phyloP scores from a whole-genome alignment of 2,888 invertebrate genomes.

The Ennomos erosarius region DNA sequence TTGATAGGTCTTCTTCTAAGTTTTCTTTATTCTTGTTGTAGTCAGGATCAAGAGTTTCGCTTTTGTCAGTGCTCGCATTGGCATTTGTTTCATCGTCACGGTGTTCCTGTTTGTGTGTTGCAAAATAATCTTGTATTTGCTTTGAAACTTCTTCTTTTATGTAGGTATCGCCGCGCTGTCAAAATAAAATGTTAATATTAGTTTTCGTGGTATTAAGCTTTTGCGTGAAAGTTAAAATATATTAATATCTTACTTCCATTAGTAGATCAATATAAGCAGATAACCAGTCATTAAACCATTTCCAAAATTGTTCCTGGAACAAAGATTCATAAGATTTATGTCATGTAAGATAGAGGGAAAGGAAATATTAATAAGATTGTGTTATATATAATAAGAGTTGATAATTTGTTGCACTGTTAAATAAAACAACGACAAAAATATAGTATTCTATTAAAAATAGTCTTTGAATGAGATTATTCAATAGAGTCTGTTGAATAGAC shows the following conservation, averaged over 20 bases:
- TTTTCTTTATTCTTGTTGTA: not conserved
- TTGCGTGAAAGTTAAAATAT: too few relatives aligned
- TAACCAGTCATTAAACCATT: constrained; percentile 52
- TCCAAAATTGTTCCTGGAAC: constrained; percentile 58
- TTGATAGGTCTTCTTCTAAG: constrained; percentile 16
- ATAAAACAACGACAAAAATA: too few relatives aligned
- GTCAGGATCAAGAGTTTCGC: not conserved
- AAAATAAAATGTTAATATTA: constrained; percentile 4
- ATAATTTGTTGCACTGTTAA: too few relatives aligned
- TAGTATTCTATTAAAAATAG: too few relatives aligned
- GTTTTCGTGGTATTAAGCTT: not conserved
- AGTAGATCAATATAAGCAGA: constrained; percentile 49
- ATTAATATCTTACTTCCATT: constrained; percentile 44
- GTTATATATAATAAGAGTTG: too few relatives aligned
- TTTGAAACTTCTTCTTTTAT: constrained; percentile 50
- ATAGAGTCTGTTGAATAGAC: too few relatives aligned
- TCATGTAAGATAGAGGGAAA: too few relatives aligned
- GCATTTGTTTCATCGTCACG: constrained; percentile 3
- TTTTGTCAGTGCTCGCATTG: constrained; percentile 4
- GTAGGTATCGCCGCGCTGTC: constrained; percentile 47
- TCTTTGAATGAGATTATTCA: too few relatives aligned
- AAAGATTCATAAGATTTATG: too few relatives aligned
- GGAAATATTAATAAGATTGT: too few relatives aligned
- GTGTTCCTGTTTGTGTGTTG: constrained; percentile 6
- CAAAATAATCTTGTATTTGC: constrained; percentile 38